Conservation (phyloP, 1,140 invertebrate species). For the Drosophila bipectinata region DNA sequence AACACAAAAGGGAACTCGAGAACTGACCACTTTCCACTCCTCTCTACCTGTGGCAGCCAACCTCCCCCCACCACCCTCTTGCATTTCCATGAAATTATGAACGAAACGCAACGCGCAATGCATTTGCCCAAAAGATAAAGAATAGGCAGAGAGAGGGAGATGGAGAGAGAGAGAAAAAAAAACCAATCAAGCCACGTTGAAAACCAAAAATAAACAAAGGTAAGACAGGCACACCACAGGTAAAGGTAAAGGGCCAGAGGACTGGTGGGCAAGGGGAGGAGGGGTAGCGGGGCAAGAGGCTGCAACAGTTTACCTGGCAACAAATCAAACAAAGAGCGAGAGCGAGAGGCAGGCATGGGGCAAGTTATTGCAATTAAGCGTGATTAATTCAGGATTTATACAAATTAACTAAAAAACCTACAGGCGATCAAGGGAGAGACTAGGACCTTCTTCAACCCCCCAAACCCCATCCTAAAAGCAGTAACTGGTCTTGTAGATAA, state of each 20-base stretch:
- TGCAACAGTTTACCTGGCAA: constrained; percentile 80
- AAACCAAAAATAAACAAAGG: constrained; percentile 80
- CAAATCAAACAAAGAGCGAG: constrained; percentile 68
- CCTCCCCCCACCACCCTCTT: not conserved
- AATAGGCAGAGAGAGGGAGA: constrained; percentile 30
- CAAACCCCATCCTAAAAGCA: constrained; percentile 56
- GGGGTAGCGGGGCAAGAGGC: constrained; percentile 56
- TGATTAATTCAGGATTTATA: constrained; percentile 81
- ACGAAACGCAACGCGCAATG: constrained; percentile 71
- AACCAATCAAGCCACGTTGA: constrained; percentile 78
- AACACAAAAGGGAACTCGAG: constrained; percentile 49
- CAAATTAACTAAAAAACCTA: constrained; percentile 77
- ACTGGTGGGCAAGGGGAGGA: not conserved
- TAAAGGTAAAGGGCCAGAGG: constrained; percentile 51
- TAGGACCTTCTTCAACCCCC: constrained; percentile 9
- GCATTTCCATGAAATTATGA: constrained; percentile 79
- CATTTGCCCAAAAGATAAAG: constrained; percentile 76
- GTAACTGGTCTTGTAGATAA: constrained; percentile 49
- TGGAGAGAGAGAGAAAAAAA: constrained; percentile 23
- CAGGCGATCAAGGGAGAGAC: constrained; percentile 42
- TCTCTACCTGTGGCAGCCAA: not conserved
- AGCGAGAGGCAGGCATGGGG: constrained; percentile 3
- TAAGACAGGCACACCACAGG: constrained; percentile 39
- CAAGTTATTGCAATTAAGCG: constrained; percentile 78
- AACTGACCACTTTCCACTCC: constrained; percentile 40